phyloP scores from a whole-genome alignment of 2,888 invertebrate species.

The Dusona sp. region DNA sequence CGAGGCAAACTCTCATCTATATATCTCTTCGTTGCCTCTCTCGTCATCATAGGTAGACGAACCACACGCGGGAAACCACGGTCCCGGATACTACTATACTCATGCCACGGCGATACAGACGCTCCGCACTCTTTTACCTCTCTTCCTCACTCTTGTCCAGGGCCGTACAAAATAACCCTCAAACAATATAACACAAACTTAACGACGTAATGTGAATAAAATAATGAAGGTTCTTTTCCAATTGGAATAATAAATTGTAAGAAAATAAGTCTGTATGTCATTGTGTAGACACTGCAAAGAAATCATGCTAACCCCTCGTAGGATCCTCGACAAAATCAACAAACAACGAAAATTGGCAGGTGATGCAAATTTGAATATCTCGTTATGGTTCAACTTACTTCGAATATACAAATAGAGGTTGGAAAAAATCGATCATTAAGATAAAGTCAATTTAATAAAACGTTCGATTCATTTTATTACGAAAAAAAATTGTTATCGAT shows the following conservation, averaged over 20 bases:
- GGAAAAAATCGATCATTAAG: not conserved
- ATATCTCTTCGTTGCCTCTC: conserved; percentile 36
- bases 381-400: not conserved
- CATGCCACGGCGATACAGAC: conserved; percentile 48
- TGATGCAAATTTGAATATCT: not conserved
- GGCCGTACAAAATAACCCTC: conserved; percentile 54
- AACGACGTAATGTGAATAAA: conserved; percentile 33
- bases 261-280: not conserved
- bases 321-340: not conserved
- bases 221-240: conserved; percentile 4
- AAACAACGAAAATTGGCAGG: not conserved
- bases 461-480: not conserved
- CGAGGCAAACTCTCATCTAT: conserved; percentile 56
- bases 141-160: conserved; percentile 53
- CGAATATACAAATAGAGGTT: not conserved
- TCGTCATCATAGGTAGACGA: conserved; percentile 65
- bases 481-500: not conserved
- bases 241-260: not conserved
- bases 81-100: conserved; percentile 63
- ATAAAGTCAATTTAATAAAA: not conserved
- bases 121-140: conserved; percentile 24
- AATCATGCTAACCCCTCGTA: not conserved
- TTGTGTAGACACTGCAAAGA: not conserved
- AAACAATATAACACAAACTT: conserved; percentile 1
- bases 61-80: conserved; percentile 63